Percentiles rank a stretch among this genome's conserved stretches.
These are phyloP conservation scores for Pristionchus maxplancki DNA, from an alignment of 2,888 invertebrate species.

Conservation along the genomic window DNA sequence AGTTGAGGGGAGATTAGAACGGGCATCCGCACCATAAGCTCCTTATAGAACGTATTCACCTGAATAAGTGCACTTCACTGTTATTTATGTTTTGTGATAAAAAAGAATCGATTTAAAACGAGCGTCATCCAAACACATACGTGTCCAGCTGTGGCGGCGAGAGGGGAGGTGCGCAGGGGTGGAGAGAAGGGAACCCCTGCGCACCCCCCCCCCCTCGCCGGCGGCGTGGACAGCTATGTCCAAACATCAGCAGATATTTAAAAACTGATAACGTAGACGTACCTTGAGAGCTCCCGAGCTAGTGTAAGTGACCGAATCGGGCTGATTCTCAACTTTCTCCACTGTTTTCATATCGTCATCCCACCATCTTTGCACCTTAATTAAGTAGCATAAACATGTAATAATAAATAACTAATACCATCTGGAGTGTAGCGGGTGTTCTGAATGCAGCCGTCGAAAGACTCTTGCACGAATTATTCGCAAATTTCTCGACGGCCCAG, in stretches of 20 bases:
- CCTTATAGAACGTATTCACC: background rate
- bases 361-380: background rate
- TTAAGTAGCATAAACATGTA: background rate
- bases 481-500: slow-evolving; percentile 10
- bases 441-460: background rate
- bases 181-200: too few species aligned
- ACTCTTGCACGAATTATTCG: background rate
- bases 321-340: background rate
- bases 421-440: slow-evolving; percentile 7
- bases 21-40: background rate
- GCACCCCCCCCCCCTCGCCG: too few species aligned
- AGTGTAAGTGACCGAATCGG: background rate
- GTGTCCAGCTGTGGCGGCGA: too few species aligned
- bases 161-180: too few species aligned
- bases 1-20: background rate
- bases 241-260: too few species aligned
- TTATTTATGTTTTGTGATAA: too few species aligned
- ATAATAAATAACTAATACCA: background rate
- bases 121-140: too few species aligned
- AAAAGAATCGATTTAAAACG: too few species aligned
- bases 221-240: too few species aligned
- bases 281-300: background rate
- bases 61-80: too few species aligned
- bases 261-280: background rate
- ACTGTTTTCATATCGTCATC: background rate